These are phyloP conservation scores for Ectropis crepuscularia DNA, from an alignment of 2,888 invertebrate genomes.

Conservation along the genomic window DNA sequence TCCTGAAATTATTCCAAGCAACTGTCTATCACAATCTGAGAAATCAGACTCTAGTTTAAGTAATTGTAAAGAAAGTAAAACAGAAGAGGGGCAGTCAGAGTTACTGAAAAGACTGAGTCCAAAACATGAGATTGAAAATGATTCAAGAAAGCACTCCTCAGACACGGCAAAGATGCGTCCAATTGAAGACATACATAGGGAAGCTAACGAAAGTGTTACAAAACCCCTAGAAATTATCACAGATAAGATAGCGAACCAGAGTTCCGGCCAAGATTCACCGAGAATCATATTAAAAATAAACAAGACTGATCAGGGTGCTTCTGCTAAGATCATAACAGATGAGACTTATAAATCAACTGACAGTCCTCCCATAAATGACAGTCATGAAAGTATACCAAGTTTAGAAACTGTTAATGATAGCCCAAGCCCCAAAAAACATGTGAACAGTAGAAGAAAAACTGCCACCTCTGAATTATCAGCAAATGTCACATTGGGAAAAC, in stretches of 20 bases:
- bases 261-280: conserved; percentile 81
- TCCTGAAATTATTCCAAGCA: conserved; percentile 51
- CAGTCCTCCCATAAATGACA: conserved; percentile 50
- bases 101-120: conserved; percentile 44
- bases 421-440: conserved; percentile 59
- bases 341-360: conserved; percentile 61
- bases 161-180: conserved; percentile 48
- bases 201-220: conserved; percentile 64
- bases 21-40: conserved; percentile 48
- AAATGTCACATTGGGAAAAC: conserved; percentile 67
- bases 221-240: conserved; percentile 80
- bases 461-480: conserved; percentile 53
- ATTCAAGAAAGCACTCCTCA: conserved; percentile 44
- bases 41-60: conserved; percentile 44
- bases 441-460: conserved; percentile 68
- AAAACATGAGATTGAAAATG: conserved; percentile 50
- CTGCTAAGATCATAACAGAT: conserved; percentile 80
- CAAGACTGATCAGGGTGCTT: conserved; percentile 84
- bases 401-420: conserved; percentile 63
- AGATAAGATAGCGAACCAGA: conserved; percentile 68
- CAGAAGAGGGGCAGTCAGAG: conserved; percentile 11
- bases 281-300: conserved; percentile 87
- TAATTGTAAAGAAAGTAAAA: conserved; percentile 49
- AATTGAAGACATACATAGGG: conserved; percentile 60
- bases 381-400: conserved; percentile 55